Percentiles rank a stretch among this genome's conserved stretches.
phyloP scores from a whole-genome alignment of 1,140 invertebrate species.

The Drosophila sulfurigaster region DNA sequence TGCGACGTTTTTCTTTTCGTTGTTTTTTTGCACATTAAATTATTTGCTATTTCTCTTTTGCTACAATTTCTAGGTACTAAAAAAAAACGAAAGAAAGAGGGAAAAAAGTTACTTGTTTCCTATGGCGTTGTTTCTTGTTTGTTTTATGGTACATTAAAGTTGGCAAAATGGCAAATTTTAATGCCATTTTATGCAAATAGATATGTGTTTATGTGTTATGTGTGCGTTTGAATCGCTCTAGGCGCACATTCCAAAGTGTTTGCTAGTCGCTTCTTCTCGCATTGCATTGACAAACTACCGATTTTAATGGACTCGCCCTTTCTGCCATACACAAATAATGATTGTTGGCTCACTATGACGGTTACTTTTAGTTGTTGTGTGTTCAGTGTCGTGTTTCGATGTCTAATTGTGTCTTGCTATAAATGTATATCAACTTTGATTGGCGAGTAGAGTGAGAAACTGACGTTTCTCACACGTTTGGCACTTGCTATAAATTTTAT shows the following conservation, averaged over 20 bases:
- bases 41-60: slow-evolving; percentile 59
- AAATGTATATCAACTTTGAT: slow-evolving; percentile 19
- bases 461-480: not conserved
- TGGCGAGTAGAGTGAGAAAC: not conserved
- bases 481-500: slow-evolving; percentile 16
- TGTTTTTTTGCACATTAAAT: slow-evolving; percentile 57
- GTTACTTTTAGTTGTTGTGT: slow-evolving; percentile 6
- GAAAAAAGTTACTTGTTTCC: slow-evolving; percentile 61
- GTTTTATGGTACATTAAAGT: slow-evolving; percentile 82
- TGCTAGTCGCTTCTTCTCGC: slow-evolving; percentile 23
- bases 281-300: slow-evolving; percentile 50
- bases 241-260: slow-evolving; percentile 49
- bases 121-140: slow-evolving; percentile 46
- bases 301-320: slow-evolving; percentile 31
- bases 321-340: not conserved
- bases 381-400: not conserved
- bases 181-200: slow-evolving; percentile 80
- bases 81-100: not conserved
- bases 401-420: slow-evolving; percentile 23
- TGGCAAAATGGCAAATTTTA: slow-evolving; percentile 81
- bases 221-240: slow-evolving; percentile 39
- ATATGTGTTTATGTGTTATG: slow-evolving; percentile 15
- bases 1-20: slow-evolving; percentile 33
- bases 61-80: slow-evolving; percentile 59
- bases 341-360: slow-evolving; percentile 6